Percentiles rank a stretch among this genome's conserved stretches.
phyloP scores from a whole-genome alignment of 2,797 vertebrate species.

The Lepidocolaptes lacrymiger region DNA sequence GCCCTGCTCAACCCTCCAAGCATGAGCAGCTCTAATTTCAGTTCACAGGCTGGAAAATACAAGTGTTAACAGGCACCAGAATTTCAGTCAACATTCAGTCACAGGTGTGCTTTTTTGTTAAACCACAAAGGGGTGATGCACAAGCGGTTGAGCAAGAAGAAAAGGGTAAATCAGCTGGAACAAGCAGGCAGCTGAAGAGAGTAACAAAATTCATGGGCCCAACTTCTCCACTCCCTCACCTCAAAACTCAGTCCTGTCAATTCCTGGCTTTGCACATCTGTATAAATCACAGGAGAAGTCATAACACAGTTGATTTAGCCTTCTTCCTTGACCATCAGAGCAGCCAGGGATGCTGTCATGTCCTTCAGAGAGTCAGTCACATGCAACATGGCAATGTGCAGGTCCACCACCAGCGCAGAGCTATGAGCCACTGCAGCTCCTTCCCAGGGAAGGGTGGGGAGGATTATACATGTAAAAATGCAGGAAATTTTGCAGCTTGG shows the following conservation, averaged over 20 bases:
- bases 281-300: not conserved
- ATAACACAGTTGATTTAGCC: not conserved
- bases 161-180: not conserved
- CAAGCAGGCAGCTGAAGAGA: not conserved
- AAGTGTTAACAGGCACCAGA: not conserved
- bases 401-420: not conserved
- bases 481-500: not conserved
- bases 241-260: not conserved
- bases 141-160: not conserved
- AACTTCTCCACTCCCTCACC: not conserved
- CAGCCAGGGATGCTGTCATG: not conserved
- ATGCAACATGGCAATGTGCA: accelerated
- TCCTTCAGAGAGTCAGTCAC: not conserved
- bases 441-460: accelerated
- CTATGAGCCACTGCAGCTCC: not conserved
- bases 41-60: not conserved
- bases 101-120: not conserved
- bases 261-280: not conserved
- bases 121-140: not conserved
- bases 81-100: not conserved
- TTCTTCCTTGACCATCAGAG: not conserved
- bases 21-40: not conserved
- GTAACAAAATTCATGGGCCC: not conserved
- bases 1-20: not conserved
- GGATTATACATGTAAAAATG: accelerated